Conservation (phyloP, 2,113 vertebrate genomes). For the Picathartes gymnocephalus region DNA sequence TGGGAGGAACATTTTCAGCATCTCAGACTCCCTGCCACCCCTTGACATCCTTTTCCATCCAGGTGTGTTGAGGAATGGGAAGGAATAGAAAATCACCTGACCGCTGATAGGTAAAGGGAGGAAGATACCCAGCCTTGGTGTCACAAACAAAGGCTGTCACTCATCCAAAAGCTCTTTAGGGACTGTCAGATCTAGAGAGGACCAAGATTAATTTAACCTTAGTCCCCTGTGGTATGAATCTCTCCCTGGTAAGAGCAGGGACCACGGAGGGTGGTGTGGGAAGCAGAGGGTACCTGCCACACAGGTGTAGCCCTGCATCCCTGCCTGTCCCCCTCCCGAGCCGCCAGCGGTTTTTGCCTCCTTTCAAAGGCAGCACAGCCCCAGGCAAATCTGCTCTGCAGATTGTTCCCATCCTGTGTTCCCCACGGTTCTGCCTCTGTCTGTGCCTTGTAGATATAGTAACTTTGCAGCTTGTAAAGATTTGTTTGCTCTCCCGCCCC, state of each 20-base stretch:
- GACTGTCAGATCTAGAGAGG: neutral
- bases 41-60: neutral
- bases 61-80: neutral
- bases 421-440: constrained; percentile 38
- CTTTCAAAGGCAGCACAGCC: constrained; percentile 17
- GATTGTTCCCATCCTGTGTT: constrained; percentile 32
- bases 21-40: neutral
- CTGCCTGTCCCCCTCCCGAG: fast-evolving
- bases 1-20: neutral
- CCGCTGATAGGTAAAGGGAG: neutral
- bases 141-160: neutral
- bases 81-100: neutral
- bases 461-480: constrained; percentile 53
- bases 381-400: constrained; percentile 38
- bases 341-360: fast-evolving
- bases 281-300: neutral
- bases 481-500: neutral
- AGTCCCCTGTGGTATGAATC: neutral
- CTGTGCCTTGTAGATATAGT: constrained; percentile 46
- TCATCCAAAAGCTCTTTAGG: neutral
- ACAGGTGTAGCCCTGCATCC: neutral
- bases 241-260: neutral
- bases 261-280: neutral
- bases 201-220: neutral
- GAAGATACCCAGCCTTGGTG: neutral